Percentiles rank a stretch among this genome's conserved stretches.
These are phyloP conservation scores for Corvus hawaiiensis DNA, from an alignment of 2,113 vertebrate genomes.

Conservation along the genomic window DNA sequence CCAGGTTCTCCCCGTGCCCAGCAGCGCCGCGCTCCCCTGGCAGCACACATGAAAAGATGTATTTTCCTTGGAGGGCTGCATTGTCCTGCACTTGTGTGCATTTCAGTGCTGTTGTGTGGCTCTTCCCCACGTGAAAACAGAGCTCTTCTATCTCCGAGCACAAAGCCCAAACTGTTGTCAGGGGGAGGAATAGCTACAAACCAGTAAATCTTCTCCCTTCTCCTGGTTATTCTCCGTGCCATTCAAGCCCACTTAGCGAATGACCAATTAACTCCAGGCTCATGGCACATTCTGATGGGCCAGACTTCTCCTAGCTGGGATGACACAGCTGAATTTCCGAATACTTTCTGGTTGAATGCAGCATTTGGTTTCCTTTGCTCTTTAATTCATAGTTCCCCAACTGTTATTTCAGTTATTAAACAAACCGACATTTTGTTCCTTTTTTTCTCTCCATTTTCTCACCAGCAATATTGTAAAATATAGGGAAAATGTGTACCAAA, in stretches of 20 bases:
- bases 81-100: neutral
- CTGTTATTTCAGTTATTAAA: neutral
- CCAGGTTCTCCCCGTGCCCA: neutral
- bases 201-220: neutral
- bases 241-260: neutral
- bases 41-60: neutral
- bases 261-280: neutral
- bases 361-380: neutral
- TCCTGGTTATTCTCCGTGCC: neutral
- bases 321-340: neutral
- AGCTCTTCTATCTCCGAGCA: slow-evolving; percentile 15
- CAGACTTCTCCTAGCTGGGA: neutral
- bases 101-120: neutral
- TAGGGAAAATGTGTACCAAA: neutral
- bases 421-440: neutral
- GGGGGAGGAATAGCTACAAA: neutral
- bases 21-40: neutral
- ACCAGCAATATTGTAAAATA: neutral
- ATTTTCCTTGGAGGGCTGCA: neutral
- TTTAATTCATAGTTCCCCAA: neutral
- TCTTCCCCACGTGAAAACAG: neutral
- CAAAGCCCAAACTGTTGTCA: neutral
- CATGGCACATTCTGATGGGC: neutral
- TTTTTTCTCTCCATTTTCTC: neutral
- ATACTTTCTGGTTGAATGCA: neutral